phyloP scores from a whole-genome alignment of 1,140 invertebrate species.

The Trinorchestia longiramus region DNA sequence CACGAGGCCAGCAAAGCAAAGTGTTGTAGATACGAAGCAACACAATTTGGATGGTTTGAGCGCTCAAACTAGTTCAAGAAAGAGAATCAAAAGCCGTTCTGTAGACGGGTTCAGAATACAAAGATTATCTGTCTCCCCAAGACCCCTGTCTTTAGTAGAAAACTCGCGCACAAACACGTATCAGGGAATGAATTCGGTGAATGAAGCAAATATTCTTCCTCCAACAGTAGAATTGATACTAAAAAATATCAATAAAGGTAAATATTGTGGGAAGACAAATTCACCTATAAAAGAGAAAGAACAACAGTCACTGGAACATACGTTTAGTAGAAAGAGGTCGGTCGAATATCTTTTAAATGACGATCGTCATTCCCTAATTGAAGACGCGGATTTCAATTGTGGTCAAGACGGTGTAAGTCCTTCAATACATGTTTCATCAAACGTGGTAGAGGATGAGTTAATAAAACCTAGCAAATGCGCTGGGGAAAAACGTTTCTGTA shows the following conservation, averaged over 20 bases:
- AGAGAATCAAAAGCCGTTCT: conserved; percentile 58
- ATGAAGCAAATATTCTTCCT: not conserved
- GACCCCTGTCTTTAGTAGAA: not conserved
- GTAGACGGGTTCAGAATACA: conserved; percentile 55
- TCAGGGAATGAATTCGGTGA: not conserved
- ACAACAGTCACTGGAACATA: not conserved
- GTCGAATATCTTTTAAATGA: not conserved
- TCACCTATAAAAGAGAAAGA: not conserved
- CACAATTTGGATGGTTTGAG: not conserved
- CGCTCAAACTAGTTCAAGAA: not conserved
- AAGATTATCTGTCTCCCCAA: not conserved
- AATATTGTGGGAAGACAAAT: not conserved
- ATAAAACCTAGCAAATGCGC: not conserved
- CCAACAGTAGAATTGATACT: not conserved
- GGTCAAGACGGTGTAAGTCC: not conserved
- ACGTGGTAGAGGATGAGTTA: not conserved
- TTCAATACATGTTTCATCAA: not conserved
- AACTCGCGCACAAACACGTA: not conserved
- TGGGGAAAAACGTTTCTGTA: not conserved
- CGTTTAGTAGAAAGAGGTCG: not conserved
- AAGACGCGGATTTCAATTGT: not conserved
- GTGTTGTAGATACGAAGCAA: conserved; percentile 11
- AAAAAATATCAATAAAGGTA: not conserved
- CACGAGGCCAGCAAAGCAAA: not conserved
- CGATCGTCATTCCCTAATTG: not conserved